Percentiles rank a stretch among this genome's conserved stretches.
Conservation (phyloP, 2,888 invertebrate species). For the Nomada lathburiana region DNA sequence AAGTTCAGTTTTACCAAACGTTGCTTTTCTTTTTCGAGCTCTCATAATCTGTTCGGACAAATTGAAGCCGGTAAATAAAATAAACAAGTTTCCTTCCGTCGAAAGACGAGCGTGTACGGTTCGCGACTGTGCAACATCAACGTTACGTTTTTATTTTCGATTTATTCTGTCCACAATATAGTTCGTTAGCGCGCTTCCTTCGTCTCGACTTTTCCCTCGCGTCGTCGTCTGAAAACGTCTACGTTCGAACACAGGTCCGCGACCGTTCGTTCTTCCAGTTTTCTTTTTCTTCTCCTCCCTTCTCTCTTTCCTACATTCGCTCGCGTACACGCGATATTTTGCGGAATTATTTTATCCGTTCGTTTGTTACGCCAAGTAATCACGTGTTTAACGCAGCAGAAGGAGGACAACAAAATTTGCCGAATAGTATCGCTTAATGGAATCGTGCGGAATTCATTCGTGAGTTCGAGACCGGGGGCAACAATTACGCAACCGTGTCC, state of each 20-base stretch:
- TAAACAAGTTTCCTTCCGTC: conserved; percentile 35
- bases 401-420: not conserved
- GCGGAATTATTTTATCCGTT: not conserved
- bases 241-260: not conserved
- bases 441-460: not conserved
- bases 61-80: conserved; percentile 53
- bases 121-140: conserved; percentile 6
- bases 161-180: conserved; percentile 56
- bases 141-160: conserved; percentile 19
- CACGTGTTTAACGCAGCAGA: not conserved
- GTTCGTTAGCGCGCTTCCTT: conserved; percentile 57
- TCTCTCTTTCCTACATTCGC: not conserved
- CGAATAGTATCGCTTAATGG: conserved; percentile 24
- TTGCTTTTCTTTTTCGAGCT: conserved; percentile 35
- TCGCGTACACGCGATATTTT: not conserved
- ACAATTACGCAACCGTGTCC: not conserved
- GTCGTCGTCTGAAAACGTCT: not conserved
- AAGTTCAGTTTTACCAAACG: not conserved
- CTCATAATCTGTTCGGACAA: conserved; percentile 41
- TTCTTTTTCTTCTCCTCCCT: too few species aligned
- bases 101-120: conserved; percentile 20
- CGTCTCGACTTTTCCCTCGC: conserved; percentile 16
- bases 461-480: not conserved
- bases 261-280: too few species aligned
- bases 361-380: not conserved